These are phyloP conservation scores for Gymnoscopelus braueri DNA, from an alignment of 2,797 vertebrate genomes.

Conservation along the genomic window DNA sequence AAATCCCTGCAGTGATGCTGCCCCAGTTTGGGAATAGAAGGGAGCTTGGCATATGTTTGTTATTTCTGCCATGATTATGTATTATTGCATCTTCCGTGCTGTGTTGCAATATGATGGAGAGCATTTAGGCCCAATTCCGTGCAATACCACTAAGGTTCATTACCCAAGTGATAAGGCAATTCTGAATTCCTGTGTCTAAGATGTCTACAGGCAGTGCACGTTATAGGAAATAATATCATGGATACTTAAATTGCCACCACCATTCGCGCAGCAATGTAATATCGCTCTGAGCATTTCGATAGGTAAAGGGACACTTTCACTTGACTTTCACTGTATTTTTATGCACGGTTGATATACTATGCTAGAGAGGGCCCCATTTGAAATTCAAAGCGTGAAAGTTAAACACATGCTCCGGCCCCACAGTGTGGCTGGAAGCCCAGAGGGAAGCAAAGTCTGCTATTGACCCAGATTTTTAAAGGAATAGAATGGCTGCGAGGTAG, in stretches of 20 bases:
- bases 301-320: conserved; percentile 36
- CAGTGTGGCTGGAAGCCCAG: conserved; percentile 57
- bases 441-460: conserved; percentile 68
- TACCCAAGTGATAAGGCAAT: conserved; percentile 25
- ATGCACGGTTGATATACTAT: conserved; percentile 45
- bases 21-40: conserved; percentile 68
- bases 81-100: conserved; percentile 18
- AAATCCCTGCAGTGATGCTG: conserved; percentile 49
- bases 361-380: conserved; percentile 57
- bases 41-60: conserved; percentile 69
- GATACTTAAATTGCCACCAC: conserved; percentile 34
- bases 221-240: conserved; percentile 32
- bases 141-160: conserved; percentile 13
- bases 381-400: conserved; percentile 70
- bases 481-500: conserved; percentile 69
- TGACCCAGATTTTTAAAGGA: conserved; percentile 79
- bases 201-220: conserved; percentile 21
- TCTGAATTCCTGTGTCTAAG: conserved; percentile 20
- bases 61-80: conserved; percentile 52
- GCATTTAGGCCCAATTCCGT: conserved; percentile 10
- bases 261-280: conserved; percentile 11
- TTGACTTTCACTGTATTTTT: conserved; percentile 47
- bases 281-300: conserved; percentile 33
- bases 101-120: conserved; percentile 15
- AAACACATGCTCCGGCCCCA: conserved; percentile 66